Conservation (phyloP, 2,888 invertebrate genomes). For the Anaspis maculata region DNA sequence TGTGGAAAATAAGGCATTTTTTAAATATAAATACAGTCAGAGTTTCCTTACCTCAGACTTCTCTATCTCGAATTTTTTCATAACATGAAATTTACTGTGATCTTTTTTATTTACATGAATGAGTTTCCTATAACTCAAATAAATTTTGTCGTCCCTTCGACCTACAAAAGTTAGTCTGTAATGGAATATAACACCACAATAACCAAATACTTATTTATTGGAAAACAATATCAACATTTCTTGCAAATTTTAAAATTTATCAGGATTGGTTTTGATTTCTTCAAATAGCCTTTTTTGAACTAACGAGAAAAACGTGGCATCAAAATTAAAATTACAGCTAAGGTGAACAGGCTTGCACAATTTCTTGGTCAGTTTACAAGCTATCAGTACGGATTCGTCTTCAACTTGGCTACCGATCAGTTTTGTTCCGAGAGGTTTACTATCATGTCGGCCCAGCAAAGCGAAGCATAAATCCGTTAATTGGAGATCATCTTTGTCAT, state of each 20-base stretch:
- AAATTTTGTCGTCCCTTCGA: slow-evolving; percentile 2
- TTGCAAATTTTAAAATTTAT: slow-evolving; percentile 35
- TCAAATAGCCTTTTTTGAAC: slow-evolving; percentile 40
- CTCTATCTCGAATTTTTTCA: no score
- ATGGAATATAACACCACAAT: not conserved
- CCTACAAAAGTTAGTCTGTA: not conserved
- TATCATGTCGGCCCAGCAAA: slow-evolving; percentile 28
- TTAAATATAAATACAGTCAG: no score
- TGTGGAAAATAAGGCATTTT: slow-evolving; percentile 24
- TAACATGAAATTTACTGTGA: no score
- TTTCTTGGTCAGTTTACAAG: slow-evolving; percentile 36
- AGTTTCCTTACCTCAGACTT: no score
- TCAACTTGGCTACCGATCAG: slow-evolving; percentile 38
- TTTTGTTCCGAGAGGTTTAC: slow-evolving; percentile 34
- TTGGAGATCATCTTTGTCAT: slow-evolving; percentile 31
- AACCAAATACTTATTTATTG: slow-evolving; percentile 1
- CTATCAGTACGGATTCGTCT: slow-evolving; percentile 18
- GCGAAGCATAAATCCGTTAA: slow-evolving; percentile 40
- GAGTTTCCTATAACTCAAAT: no score
- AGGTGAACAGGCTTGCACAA: slow-evolving; percentile 43
- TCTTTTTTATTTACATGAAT: no score
- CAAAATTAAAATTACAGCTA: slow-evolving; percentile 43
- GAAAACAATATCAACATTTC: not conserved
- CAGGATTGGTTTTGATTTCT: slow-evolving; percentile 39
- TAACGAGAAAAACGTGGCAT: slow-evolving; percentile 30